Percentiles rank a stretch among this genome's conserved stretches.
Evolutionary conservation across 2,888 invertebrate genomes (phyloP).

Genomic region (Philaethria dido): DNA sequence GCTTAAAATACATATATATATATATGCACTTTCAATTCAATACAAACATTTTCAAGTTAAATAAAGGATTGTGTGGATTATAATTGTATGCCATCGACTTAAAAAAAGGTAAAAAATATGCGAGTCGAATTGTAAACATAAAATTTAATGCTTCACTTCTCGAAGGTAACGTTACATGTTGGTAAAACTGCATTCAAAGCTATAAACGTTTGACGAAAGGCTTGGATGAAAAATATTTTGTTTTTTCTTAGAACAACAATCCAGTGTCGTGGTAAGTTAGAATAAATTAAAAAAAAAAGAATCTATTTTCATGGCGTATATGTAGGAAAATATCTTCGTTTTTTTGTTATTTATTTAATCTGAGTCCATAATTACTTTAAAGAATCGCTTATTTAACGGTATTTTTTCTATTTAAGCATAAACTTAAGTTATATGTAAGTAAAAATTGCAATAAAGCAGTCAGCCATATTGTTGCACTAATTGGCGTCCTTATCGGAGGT

Average conservation of each 20-base stretch:
- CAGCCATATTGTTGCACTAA: slow-evolving; percentile 61
- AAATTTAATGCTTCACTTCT: slow-evolving; percentile 34
- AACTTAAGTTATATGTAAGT: slow-evolving; percentile 13
- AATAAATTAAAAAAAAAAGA: no score
- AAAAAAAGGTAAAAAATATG: slow-evolving; percentile 22
- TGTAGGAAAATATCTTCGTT: neutral
- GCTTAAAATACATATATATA: no score
- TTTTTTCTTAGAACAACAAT: neutral
- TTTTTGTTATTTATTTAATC: neutral
- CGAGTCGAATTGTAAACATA: slow-evolving; percentile 31
- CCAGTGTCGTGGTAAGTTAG: no score
- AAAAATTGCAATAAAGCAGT: slow-evolving; percentile 36
- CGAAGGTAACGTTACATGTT: slow-evolving; percentile 22
- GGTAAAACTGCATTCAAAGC: slow-evolving; percentile 16
- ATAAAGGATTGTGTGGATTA: slow-evolving; percentile 5
- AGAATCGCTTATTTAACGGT: no score
- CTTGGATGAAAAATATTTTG: neutral
- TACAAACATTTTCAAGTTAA: slow-evolving; percentile 6
- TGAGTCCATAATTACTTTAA: neutral
- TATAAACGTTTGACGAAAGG: slow-evolving; percentile 15
- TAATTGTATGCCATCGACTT: neutral
- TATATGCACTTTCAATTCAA: no score
- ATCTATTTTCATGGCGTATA: no score
- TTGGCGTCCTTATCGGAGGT: slow-evolving; percentile 71
- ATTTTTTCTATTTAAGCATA: neutral